Percentiles rank a stretch among this genome's conserved stretches.
Evolutionary conservation across 2,113 vertebrate genomes (phyloP).

Genomic region (Brachionichthys hirsutus): DNA sequence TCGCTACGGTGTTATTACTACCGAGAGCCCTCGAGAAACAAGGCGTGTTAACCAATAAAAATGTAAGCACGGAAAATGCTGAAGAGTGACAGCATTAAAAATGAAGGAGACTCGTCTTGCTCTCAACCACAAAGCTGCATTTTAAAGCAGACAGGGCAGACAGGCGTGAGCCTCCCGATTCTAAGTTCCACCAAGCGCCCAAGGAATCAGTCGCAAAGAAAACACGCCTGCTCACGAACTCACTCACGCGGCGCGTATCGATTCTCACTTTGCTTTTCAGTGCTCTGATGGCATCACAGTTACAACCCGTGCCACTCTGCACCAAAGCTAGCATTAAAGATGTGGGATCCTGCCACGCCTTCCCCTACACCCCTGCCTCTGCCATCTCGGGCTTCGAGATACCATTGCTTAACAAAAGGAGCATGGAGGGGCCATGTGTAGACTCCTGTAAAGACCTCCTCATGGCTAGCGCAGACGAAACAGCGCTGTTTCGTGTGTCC

Average conservation of each 20-base stretch:
- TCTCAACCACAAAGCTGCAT: conserved; percentile 28
- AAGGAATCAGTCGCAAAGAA: conserved; percentile 35
- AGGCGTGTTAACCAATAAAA: conserved; percentile 52
- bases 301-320: conserved; percentile 28
- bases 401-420: conserved; percentile 19
- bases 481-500: too few species aligned
- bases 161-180: conserved; percentile 12
- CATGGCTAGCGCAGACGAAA: conserved; percentile 9
- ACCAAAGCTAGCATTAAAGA: conserved; percentile 51
- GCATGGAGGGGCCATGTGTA: neutral
- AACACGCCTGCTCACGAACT: conserved; percentile 18
- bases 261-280: conserved; percentile 38
- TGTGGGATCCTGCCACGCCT: conserved; percentile 37
- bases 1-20: conserved; percentile 40
- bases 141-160: conserved; percentile 28
- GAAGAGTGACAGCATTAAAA: conserved; percentile 65
- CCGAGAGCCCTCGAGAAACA: conserved; percentile 24
- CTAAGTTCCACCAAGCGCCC: conserved; percentile 23
- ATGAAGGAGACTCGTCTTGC: conserved; percentile 49
- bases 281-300: conserved; percentile 44
- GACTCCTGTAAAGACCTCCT: conserved; percentile 5
- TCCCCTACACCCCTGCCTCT: neutral
- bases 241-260: conserved; percentile 38
- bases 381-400: conserved; percentile 21
- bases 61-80: conserved; percentile 40